phyloP scores from a whole-genome alignment of 2,888 invertebrate species.

The Aplocera efformata region DNA sequence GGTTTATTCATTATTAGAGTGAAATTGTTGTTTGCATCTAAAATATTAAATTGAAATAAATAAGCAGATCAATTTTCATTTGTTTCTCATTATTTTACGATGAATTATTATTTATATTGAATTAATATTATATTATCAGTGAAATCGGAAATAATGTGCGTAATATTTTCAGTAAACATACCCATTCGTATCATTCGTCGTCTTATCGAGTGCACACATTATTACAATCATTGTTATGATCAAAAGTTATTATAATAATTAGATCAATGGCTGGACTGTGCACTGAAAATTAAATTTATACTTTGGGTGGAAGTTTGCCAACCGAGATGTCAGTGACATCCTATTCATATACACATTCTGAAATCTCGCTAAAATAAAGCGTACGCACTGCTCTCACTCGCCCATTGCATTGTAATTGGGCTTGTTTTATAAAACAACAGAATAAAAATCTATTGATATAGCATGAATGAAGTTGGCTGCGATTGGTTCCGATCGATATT shows the following conservation, averaged over 20 bases:
- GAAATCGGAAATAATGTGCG: too few species aligned
- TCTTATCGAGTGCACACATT: conserved; percentile 21
- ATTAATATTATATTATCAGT: too few species aligned
- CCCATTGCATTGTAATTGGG: conserved; percentile 23
- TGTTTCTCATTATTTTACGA: too few species aligned
- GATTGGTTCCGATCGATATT: conserved; percentile 10
- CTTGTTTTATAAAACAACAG: conserved; percentile 8
- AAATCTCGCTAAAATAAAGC: conserved; percentile 53
- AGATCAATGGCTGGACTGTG: conserved; percentile 66
- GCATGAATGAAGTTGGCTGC: conserved; percentile 22
- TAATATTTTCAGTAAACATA: too few species aligned
- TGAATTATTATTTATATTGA: too few species aligned
- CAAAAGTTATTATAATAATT: conserved; percentile 44
- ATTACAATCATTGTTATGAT: conserved; percentile 33
- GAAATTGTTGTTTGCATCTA: too few species aligned
- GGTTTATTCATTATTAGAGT: too few species aligned
- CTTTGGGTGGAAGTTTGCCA: conserved; percentile 70
- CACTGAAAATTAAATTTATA: conserved; percentile 73
- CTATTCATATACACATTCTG: conserved; percentile 46
- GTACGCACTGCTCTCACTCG: conserved; percentile 30
- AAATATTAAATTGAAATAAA: too few species aligned
- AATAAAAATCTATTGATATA: too few species aligned
- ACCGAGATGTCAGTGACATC: conserved; percentile 68
- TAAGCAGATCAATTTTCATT: too few species aligned
- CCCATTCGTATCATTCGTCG: too few species aligned